phyloP scores from a whole-genome alignment of 2,888 invertebrate genomes.

The Chrysolina haemoptera region DNA sequence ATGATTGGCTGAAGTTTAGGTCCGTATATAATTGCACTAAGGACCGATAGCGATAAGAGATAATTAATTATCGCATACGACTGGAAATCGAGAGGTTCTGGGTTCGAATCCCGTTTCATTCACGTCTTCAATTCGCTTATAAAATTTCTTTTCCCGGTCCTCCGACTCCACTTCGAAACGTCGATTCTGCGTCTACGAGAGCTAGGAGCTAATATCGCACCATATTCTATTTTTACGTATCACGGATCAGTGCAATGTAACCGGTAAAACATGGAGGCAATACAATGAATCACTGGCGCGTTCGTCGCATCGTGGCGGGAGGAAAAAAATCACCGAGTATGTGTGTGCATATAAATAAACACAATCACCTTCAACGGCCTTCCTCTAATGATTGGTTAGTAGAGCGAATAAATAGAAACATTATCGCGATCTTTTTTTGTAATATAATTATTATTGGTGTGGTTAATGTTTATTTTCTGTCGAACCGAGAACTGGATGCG shows the following conservation, averaged over 20 bases:
- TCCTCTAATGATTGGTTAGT: constrained; percentile 32
- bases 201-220: constrained; percentile 9
- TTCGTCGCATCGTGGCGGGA: constrained; percentile 12
- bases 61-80: no score
- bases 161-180: not conserved
- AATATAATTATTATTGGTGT: not conserved
- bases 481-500: not conserved
- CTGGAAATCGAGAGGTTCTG: no score
- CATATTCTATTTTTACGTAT: constrained; percentile 36
- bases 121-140: no score
- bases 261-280: constrained; percentile 33
- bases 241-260: constrained; percentile 31
- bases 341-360: constrained; percentile 39
- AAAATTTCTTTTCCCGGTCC: not conserved
- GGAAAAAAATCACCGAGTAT: constrained; percentile 23
- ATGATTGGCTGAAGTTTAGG: no score
- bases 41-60: no score
- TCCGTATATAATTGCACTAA: no score
- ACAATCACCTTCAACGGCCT: constrained; percentile 45
- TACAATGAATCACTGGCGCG: constrained; percentile 29
- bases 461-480: not conserved
- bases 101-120: no score
- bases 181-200: not conserved
- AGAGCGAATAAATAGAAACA: constrained; percentile 12
- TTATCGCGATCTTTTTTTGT: constrained; percentile 6